phyloP scores from a whole-genome alignment of 1,140 invertebrate species.

The Delia radicum region DNA sequence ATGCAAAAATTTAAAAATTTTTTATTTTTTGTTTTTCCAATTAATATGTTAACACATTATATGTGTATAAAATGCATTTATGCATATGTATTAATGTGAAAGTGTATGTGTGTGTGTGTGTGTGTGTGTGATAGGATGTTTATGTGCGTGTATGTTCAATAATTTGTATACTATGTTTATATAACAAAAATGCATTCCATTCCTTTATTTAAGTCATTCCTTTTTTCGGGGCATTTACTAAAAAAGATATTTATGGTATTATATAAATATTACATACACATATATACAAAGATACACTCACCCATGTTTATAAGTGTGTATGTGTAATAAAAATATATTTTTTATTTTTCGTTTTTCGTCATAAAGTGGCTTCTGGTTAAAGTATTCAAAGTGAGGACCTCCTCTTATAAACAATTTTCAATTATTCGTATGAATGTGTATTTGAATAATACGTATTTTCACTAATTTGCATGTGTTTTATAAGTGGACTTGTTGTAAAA shows the following conservation, averaged over 20 bases:
- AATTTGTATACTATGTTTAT: not conserved
- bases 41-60: constrained; percentile 23
- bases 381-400: not conserved
- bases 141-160: not conserved
- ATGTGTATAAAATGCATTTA: not conserved
- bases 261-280: not conserved
- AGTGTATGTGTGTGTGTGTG: not conserved
- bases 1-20: not conserved
- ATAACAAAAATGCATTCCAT: not conserved
- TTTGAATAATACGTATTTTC: not conserved
- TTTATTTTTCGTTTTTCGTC: not conserved
- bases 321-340: not conserved
- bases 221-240: constrained; percentile 10
- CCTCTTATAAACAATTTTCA: not conserved
- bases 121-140: not conserved
- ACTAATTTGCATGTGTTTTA: not conserved
- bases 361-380: not conserved
- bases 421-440: not conserved
- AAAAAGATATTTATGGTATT: not conserved
- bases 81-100: not conserved
- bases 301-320: not conserved
- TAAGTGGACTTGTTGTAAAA: constrained; percentile 1
- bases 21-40: constrained; percentile 9
- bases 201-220: not conserved
- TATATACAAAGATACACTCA: not conserved